Evolutionary conservation across 1,140 invertebrate genomes (phyloP).

Genomic region (Cephus cinctus): DNA sequence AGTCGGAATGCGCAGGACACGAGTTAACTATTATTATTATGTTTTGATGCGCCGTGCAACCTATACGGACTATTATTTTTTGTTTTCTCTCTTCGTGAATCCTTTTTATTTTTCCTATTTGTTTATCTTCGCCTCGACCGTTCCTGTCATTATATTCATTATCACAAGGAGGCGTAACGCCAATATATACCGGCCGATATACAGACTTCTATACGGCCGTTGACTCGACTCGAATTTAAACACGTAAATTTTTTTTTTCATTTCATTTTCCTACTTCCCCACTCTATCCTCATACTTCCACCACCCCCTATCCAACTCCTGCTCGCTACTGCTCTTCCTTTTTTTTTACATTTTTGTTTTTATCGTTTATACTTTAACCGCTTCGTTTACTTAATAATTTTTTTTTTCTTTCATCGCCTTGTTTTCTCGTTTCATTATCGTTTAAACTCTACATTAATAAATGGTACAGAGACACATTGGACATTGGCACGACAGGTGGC

Average conservation of each 20-base stretch:
- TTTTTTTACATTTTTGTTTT: conserved; percentile 13
- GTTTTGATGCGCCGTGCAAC: too few relatives aligned
- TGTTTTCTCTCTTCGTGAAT: too few relatives aligned
- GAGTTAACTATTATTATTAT: too few relatives aligned
- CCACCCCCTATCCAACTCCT: too few relatives aligned
- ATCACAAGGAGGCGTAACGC: conserved; percentile 30
- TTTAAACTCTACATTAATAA: conserved; percentile 56
- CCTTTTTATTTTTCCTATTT: conserved; percentile 5
- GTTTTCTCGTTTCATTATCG: conserved; percentile 11
- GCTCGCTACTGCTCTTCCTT: conserved; percentile 15
- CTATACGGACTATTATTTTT: too few relatives aligned
- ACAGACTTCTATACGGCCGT: conserved; percentile 34
- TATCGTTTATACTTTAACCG: conserved; percentile 18
- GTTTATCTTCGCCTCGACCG: neutral
- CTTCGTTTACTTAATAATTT: conserved; percentile 24
- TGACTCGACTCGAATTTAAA: conserved; percentile 30
- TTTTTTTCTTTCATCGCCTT: conserved; percentile 16
- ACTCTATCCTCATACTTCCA: neutral
- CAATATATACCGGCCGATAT: conserved; percentile 31
- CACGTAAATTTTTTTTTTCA: conserved; percentile 18
- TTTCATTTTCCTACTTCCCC: neutral
- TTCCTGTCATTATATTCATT: neutral
- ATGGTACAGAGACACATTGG: conserved; percentile 58
- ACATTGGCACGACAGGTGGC: conserved; percentile 59
- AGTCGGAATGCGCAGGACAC: too few relatives aligned